phyloP scores from a whole-genome alignment of 2,888 invertebrate genomes.

The Heterodera filipjevi region DNA sequence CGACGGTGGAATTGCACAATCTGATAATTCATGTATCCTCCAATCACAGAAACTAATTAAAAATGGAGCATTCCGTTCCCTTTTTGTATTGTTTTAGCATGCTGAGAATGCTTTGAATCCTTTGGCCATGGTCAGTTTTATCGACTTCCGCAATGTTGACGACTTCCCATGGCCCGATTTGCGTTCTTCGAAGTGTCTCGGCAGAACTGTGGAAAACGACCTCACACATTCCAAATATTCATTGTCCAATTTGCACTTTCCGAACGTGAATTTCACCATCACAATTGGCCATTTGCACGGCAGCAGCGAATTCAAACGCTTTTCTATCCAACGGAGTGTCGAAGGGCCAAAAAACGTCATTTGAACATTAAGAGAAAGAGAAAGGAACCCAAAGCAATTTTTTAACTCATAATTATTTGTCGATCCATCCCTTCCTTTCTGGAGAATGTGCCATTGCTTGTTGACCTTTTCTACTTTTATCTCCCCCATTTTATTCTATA shows the following conservation, averaged over 20 bases:
- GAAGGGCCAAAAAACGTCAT: background rate
- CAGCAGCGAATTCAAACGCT: conserved; percentile 18
- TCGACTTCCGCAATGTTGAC: background rate
- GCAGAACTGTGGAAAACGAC: background rate
- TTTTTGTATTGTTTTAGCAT: conserved; percentile 1
- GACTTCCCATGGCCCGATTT: conserved; percentile 18
- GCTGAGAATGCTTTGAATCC: background rate
- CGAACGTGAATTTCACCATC: background rate
- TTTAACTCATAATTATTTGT: too few species aligned
- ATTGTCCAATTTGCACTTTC: background rate
- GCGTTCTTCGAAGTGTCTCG: background rate
- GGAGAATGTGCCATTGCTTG: too few species aligned
- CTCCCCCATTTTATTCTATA: too few species aligned
- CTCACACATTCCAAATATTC: background rate
- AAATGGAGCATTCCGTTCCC: background rate
- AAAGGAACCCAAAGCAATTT: too few species aligned
- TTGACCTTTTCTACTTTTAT: background rate
- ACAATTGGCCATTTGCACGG: conserved; percentile 9
- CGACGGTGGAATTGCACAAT: conserved; percentile 16
- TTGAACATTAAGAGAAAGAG: too few species aligned
- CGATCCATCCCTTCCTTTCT: too few species aligned
- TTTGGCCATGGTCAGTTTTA: background rate
- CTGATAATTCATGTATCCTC: background rate
- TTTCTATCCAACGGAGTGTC: background rate
- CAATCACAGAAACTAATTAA: too few species aligned